Base-by-base conservation (phyloP, 1,140 invertebrate species). In the Caerostris extrusa region DNA sequence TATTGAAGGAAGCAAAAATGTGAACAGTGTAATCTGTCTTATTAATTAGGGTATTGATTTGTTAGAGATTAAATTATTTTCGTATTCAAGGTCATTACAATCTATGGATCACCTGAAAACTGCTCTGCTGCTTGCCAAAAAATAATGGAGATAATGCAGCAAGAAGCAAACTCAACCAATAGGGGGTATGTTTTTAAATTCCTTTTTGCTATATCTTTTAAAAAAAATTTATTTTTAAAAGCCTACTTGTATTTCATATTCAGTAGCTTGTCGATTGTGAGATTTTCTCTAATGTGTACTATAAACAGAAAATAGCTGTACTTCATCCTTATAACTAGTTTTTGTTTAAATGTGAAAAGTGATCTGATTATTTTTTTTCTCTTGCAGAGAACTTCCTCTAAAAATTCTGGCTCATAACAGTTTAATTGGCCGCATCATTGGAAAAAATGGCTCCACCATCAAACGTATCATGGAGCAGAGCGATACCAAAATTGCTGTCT, bases 391-490 rank as follows among this genome's bases (percentile, higher is more conserved):
- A 53, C 98, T 99, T 86, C 98, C 97, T 94, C 96, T 99, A 94
- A 99, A 99, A 96, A 98, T 99, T 93, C 97, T 99, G 91, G 99
- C 98, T 93, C 98, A 99, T 96, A 99, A 99, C 96, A 99, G 99
- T 96, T 96, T 99, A 61, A 99, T 99, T 95, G 99, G 99, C 19
- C 97, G 99, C 87, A 99, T 99, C 94, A 99, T 99, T 96, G 99
- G 99, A 64, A 99, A 99, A 96, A 98, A 97, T 87, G 99, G 99
- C 58, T 98, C 98, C 95, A 99, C 98, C 4, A 99, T 99, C 94
- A 99, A 99, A 96, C 97, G 98, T 95, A 99, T 99, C 95, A 99
- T 99, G 98, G 98, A 99, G 95, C 98, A 99, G 95, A 99, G 99
- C 4, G 98, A 99, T 93, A 99, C 99, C 1, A 99, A 99, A 96